Conservation (phyloP, 2,888 invertebrate genomes). For the Andrena trimmerana region DNA sequence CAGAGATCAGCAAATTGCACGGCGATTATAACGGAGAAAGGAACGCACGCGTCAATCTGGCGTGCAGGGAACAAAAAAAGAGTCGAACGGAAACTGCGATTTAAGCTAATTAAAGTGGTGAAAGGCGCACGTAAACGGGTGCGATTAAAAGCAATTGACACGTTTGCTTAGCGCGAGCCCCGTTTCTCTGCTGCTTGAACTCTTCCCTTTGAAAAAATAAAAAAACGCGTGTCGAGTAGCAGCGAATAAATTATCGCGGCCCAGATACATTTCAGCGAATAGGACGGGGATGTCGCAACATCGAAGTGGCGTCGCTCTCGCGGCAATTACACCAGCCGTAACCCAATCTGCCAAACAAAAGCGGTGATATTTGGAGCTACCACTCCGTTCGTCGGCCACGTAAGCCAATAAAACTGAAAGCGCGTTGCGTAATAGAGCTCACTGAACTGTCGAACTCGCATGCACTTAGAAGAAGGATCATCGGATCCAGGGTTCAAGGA, state of each 20-base stretch:
- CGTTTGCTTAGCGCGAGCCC: background rate
- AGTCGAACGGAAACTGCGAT: background rate
- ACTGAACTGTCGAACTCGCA: background rate
- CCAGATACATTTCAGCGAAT: background rate
- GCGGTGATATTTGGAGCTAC: background rate
- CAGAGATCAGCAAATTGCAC: background rate
- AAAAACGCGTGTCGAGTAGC: background rate
- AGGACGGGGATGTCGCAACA: background rate
- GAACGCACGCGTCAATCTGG: constrained; percentile 14
- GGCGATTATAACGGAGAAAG: constrained; percentile 20
- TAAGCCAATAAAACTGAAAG: constrained; percentile 15
- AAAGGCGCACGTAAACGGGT: constrained; percentile 15
- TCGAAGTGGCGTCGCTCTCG: background rate
- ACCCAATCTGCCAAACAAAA: background rate
- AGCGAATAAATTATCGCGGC: background rate
- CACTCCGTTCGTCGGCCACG: background rate
- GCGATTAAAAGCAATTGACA: background rate
- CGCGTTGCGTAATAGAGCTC: background rate
- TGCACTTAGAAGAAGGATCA: background rate
- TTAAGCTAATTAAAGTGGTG: constrained; percentile 23
- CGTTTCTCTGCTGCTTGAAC: background rate
- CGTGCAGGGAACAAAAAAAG: background rate
- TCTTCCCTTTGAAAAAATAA: no score
- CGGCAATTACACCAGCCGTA: background rate
- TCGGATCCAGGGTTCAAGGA: background rate